Percentiles rank a stretch among this genome's conserved stretches.
phyloP scores from a whole-genome alignment of 2,113 vertebrate genomes.

The Lepisosteus osseus region DNA sequence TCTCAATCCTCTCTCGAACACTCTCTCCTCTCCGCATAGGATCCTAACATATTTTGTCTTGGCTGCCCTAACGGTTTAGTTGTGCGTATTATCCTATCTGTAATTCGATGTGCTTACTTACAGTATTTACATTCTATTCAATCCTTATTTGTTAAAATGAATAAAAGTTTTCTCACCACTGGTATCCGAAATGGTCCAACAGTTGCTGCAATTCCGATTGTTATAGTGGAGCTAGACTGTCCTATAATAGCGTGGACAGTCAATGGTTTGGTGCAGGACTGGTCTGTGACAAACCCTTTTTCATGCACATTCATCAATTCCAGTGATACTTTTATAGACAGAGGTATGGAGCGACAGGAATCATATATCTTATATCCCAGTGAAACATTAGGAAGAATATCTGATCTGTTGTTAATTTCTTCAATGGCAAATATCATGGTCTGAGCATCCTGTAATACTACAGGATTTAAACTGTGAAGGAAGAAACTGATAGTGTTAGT shows the following conservation, averaged over 20 bases:
- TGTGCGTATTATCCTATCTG: too few relatives aligned
- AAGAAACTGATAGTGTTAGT: neutral
- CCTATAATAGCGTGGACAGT: constrained; percentile 64
- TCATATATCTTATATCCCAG: constrained; percentile 69
- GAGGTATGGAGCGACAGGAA: constrained; percentile 62
- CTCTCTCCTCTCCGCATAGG: too few relatives aligned
- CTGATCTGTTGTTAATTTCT: constrained; percentile 67
- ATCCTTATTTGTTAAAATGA: too few relatives aligned
- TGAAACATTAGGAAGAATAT: constrained; percentile 54
- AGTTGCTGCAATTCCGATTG: constrained; percentile 63
- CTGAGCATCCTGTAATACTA: constrained; percentile 62
- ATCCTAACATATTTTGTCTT: too few relatives aligned
- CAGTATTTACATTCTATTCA: too few relatives aligned
- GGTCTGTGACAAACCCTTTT: constrained; percentile 1
- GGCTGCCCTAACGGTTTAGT: too few relatives aligned
- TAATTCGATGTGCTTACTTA: too few relatives aligned
- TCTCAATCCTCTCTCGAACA: too few relatives aligned
- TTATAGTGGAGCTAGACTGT: constrained; percentile 66
- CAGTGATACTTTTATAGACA: constrained; percentile 61
- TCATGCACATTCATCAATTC: constrained; percentile 58
- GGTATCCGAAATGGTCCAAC: constrained; percentile 66
- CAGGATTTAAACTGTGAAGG: constrained; percentile 55
- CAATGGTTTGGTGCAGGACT: constrained; percentile 44
- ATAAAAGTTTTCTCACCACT: constrained; percentile 52
- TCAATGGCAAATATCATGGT: constrained; percentile 70